Percentiles rank a stretch among this genome's conserved stretches.
Evolutionary conservation across 2,113 vertebrate species (phyloP).

Genomic region (Panthera leo): DNA sequence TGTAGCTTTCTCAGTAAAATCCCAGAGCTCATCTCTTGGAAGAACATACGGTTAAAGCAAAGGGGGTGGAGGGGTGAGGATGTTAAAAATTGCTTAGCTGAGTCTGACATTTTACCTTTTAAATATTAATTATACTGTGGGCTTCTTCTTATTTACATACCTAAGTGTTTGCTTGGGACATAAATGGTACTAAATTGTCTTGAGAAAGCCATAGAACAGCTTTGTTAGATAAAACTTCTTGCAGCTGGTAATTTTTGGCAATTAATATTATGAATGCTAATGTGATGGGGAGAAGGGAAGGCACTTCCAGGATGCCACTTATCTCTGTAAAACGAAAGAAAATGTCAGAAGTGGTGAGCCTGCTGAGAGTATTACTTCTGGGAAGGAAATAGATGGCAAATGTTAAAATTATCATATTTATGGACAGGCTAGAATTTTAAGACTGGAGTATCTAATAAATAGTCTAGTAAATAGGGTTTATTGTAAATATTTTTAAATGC

Average conservation of each 20-base stretch:
- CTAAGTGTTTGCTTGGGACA: slow-evolving; percentile 82
- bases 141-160: slow-evolving; percentile 85
- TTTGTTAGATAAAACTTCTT: slow-evolving; percentile 87
- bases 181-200: slow-evolving; percentile 84
- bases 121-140: slow-evolving; percentile 84
- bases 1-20: slow-evolving; percentile 67
- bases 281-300: slow-evolving; percentile 79
- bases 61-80: slow-evolving; percentile 26
- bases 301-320: slow-evolving; percentile 78
- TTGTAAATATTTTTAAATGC: slow-evolving; percentile 64
- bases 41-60: slow-evolving; percentile 69
- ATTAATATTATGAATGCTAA: slow-evolving; percentile 90
- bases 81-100: slow-evolving; percentile 79
- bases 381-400: slow-evolving; percentile 84
- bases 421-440: slow-evolving; percentile 75
- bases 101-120: slow-evolving; percentile 82
- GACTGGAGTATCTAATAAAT: slow-evolving; percentile 71
- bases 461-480: slow-evolving; percentile 73
- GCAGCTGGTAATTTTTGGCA: slow-evolving; percentile 86
- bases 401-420: slow-evolving; percentile 96
- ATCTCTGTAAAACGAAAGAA: slow-evolving; percentile 84
- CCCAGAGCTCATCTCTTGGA: slow-evolving; percentile 71
- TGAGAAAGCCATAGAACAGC: slow-evolving; percentile 80
- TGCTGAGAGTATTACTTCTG: slow-evolving; percentile 79
- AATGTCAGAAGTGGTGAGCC: slow-evolving; percentile 83